These are phyloP conservation scores for Drosophila sp. DNA, from an alignment of 1,140 invertebrate species.

Conservation along the genomic window DNA sequence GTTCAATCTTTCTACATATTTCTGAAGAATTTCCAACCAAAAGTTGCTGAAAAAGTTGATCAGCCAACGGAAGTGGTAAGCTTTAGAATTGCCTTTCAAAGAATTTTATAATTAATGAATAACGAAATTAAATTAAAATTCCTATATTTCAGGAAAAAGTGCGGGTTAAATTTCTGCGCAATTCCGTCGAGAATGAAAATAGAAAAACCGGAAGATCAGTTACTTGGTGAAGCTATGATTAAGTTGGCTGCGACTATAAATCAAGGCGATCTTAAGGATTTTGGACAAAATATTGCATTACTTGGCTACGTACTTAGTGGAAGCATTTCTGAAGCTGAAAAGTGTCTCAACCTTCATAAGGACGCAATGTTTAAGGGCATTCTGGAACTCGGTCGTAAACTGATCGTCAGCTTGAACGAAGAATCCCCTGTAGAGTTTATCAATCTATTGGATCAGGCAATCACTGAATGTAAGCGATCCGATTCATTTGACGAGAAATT, in stretches of 20 bases:
- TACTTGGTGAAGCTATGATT: conserved; percentile 50
- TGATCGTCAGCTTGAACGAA: conserved; percentile 30
- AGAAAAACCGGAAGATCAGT: conserved; percentile 81
- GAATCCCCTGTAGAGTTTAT: conserved; percentile 24
- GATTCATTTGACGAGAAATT: conserved; percentile 41
- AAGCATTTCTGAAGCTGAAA: conserved; percentile 87
- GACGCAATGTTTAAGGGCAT: conserved; percentile 56
- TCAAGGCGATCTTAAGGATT: conserved; percentile 26
- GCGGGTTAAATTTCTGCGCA: conserved; percentile 91
- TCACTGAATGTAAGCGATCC: conserved; percentile 13
- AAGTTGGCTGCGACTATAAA: conserved; percentile 86
- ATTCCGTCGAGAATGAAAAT: conserved; percentile 95
- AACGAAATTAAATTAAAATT: too few relatives aligned
- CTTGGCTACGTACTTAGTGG: conserved; percentile 89
- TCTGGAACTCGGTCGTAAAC: conserved; percentile 81
- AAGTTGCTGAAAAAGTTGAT: conserved; percentile 21
- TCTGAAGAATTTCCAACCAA: conserved; percentile 86
- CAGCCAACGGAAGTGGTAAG: conserved; percentile 41
- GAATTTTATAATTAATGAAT: not conserved
- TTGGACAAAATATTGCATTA: conserved; percentile 87
- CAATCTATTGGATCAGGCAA: conserved; percentile 25
- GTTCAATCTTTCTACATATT: conserved; percentile 92
- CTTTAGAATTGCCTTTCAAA: not conserved
- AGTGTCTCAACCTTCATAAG: conserved; percentile 29
- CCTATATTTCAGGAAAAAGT: conserved; percentile 86